These are phyloP conservation scores for Tachina lurida DNA, from an alignment of 2,888 invertebrate species.

Conservation along the genomic window DNA sequence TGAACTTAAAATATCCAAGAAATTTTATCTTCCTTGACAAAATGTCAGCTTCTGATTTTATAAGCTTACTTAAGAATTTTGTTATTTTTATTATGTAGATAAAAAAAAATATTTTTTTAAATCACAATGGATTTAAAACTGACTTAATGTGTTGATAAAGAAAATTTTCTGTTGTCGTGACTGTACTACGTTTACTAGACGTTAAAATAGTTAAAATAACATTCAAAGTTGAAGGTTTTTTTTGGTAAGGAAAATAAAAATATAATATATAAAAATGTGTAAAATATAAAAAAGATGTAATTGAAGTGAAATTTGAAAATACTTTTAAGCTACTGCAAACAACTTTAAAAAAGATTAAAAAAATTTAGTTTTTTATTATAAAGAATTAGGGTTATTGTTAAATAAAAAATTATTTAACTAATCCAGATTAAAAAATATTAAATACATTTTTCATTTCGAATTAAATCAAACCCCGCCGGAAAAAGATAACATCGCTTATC, in stretches of 20 bases:
- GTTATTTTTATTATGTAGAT: slow-evolving; percentile 24
- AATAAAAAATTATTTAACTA: no score
- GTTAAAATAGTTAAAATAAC: not conserved
- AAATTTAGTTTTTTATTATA: no score
- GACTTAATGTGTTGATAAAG: slow-evolving; percentile 65
- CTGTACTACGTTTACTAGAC: not conserved
- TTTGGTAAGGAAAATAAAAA: slow-evolving; percentile 10
- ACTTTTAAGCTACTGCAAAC: not conserved
- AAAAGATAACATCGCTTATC: no score
- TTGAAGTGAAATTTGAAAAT: not conserved
- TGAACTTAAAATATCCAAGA: no score
- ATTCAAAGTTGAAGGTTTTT: slow-evolving; percentile 24
- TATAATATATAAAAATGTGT: no score
- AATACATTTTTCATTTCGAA: no score
- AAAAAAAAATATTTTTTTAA: slow-evolving; percentile 28
- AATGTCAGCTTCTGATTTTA: not conserved
- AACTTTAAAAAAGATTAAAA: no score
- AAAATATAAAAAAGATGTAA: not conserved
- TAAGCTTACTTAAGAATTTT: not conserved
- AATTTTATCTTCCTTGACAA: not conserved
- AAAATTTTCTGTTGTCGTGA: slow-evolving; percentile 34
- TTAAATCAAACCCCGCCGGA: no score
- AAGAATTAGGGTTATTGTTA: no score
- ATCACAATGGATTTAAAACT: slow-evolving; percentile 53
- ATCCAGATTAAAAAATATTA: no score